Conservation (phyloP, 1,140 invertebrate genomes). For the Neelides sp. region DNA sequence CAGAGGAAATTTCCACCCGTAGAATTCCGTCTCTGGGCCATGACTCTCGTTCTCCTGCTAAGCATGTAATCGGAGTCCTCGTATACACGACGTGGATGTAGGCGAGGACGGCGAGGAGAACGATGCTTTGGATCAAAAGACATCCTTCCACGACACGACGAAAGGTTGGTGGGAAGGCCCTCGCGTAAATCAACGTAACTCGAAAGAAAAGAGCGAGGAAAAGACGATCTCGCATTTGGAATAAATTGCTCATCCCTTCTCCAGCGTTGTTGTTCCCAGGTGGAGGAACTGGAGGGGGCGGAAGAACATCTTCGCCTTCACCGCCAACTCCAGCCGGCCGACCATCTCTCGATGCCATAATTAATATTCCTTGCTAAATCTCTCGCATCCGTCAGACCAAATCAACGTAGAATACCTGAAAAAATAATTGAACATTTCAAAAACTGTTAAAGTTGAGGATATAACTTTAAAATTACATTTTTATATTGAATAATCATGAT, state of each 20-base stretch:
- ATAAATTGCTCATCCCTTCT: slow-evolving; percentile 29
- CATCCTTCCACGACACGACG: slow-evolving; percentile 81
- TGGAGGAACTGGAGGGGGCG: neutral
- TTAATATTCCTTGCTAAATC: no score
- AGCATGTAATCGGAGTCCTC: slow-evolving; percentile 79
- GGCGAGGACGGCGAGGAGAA: slow-evolving; percentile 23
- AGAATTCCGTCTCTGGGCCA: slow-evolving; percentile 94
- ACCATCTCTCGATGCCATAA: no score
- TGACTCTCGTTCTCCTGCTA: slow-evolving; percentile 71
- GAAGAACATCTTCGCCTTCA: no score
- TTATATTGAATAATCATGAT: no score
- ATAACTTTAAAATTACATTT: no score
- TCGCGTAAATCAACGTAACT: slow-evolving; percentile 75
- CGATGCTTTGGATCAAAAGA: slow-evolving; percentile 64
- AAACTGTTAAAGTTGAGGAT: no score
- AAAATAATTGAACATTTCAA: no score
- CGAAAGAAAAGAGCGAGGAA: slow-evolving; percentile 92
- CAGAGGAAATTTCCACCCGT: slow-evolving; percentile 82
- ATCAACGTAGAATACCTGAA: no score
- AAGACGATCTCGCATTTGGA: slow-evolving; percentile 70
- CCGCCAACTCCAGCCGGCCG: no score
- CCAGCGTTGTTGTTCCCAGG: slow-evolving; percentile 28
- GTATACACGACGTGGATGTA: slow-evolving; percentile 94
- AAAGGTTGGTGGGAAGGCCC: slow-evolving; percentile 70
- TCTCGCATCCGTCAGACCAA: no score